Base-by-base conservation (phyloP, 2,113 vertebrate genomes). In the Bambusicola thoracicus region DNA sequence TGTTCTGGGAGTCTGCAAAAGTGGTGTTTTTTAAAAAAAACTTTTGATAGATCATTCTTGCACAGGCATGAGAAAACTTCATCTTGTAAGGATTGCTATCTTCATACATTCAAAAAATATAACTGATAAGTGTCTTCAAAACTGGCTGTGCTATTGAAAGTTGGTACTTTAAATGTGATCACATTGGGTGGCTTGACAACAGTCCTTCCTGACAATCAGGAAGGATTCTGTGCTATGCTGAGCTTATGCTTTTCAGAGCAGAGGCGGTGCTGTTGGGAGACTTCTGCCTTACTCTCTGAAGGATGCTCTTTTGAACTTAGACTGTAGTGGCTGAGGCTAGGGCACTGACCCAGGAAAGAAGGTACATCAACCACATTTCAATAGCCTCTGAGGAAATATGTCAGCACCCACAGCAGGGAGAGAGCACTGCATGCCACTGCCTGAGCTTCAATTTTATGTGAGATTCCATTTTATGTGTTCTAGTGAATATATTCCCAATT, bases 391-490 rank as follows among this genome's bases (percentile, higher is more conserved):
- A 74, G 68, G 27, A 40, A 65, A 16, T 13, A 7, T 3, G 3
- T 13, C 40, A 27, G 5, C 46, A 80, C 36, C 36, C 8, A 10
- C 48, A 8, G 10, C 15, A 58, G 34, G 69, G 9, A 38, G 68
- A 13, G 10, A 78, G 32, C 0, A 2, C 38, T 41, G 6, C 5
- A 19, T 40, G 17, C 10, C 2, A 1, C 61, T 74, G 7, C 13
- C 15, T 40, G 13, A 11, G 4, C 15, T n/a, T n/a, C n/a, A n/a
- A n/a, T n/a, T n/a, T n/a, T n/a, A n/a, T n/a, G n/a, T 56, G 27
- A 53, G 30, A 38, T 53, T 83, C 59, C 36, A 8, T 65, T 10
- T 27, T 61, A 5, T 41, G 11, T 0, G 0, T 92, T 85, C 70
- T 73, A 68, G 8, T 44, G 32, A 15, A 8, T 82, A 5, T 34